Conservation (phyloP, 2,797 vertebrate species). For the Oryzias dopingdopingensis region DNA sequence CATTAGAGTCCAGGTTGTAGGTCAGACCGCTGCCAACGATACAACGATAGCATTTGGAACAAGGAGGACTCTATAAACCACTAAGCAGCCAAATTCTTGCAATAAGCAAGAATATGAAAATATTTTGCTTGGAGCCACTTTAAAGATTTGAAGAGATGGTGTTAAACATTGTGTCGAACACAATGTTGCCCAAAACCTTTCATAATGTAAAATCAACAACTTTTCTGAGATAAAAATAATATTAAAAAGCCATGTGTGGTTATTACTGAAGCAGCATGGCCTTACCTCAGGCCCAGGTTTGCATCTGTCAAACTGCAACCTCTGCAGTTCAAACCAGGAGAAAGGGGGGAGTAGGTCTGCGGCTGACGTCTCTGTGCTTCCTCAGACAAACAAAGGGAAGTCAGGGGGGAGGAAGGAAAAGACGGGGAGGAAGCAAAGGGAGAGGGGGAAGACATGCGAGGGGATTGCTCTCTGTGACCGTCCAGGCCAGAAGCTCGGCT, state of each 20-base stretch:
- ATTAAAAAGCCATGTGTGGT: background rate
- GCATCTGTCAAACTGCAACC: conserved; percentile 63
- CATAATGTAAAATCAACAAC: background rate
- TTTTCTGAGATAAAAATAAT: background rate
- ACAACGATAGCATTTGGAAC: too few species aligned
- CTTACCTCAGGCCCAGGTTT: conserved; percentile 83
- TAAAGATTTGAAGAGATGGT: too few species aligned
- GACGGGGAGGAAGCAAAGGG: conserved; percentile 49
- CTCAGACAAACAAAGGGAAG: conserved; percentile 64
- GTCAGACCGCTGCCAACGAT: too few species aligned
- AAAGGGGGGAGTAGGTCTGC: conserved; percentile 64
- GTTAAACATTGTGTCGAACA: too few species aligned
- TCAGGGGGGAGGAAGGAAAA: conserved; percentile 65
- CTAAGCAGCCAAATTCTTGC: too few species aligned
- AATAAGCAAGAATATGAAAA: too few species aligned
- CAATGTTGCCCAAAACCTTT: too few species aligned
- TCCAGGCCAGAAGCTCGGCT: conserved; percentile 26
- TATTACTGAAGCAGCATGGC: background rate
- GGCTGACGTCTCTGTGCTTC: conserved; percentile 48
- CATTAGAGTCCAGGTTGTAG: too few species aligned
- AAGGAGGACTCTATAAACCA: too few species aligned
- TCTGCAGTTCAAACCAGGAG: conserved; percentile 68
- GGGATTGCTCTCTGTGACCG: conserved; percentile 40
- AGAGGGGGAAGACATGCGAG: conserved; percentile 43
- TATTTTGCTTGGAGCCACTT: too few species aligned